Evolutionary conservation across 2,113 vertebrate species (phyloP).

Genomic region (Junco hyemalis): DNA sequence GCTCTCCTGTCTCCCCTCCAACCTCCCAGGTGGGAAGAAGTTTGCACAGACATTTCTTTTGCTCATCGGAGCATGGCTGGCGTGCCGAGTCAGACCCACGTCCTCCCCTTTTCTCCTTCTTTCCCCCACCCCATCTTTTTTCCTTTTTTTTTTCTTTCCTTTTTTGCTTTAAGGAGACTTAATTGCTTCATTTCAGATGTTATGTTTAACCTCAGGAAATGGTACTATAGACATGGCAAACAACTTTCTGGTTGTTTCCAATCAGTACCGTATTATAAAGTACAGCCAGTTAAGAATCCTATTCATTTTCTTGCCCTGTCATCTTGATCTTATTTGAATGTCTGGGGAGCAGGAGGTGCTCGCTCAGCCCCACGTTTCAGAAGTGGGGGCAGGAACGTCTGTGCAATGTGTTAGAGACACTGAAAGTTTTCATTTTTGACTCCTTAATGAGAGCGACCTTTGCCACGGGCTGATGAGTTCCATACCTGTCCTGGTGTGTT

Average conservation of each 20-base stretch:
- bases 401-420: slow-evolving; percentile 91
- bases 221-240: slow-evolving; percentile 82
- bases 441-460: slow-evolving; percentile 98
- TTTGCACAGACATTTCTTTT: slow-evolving; percentile 56
- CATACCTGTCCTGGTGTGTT: slow-evolving; percentile 93
- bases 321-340: slow-evolving; percentile 87
- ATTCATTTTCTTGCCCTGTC: slow-evolving; percentile 81
- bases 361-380: slow-evolving; percentile 67
- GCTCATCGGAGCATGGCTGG: slow-evolving; percentile 48
- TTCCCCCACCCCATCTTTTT: background rate
- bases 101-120: background rate
- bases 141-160: background rate
- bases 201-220: slow-evolving; percentile 93
- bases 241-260: slow-evolving; percentile 82
- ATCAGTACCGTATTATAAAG: slow-evolving; percentile 81
- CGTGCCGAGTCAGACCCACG: slow-evolving; percentile 18
- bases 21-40: slow-evolving; percentile 63
- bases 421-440: slow-evolving; percentile 97
- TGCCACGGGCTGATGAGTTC: slow-evolving; percentile 96
- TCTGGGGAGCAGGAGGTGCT: slow-evolving; percentile 81
- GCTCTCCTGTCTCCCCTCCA: slow-evolving; percentile 47
- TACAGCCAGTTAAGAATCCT: slow-evolving; percentile 78
- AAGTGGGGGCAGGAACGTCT: slow-evolving; percentile 75
- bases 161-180: slow-evolving; percentile 47
- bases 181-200: slow-evolving; percentile 90